Evolutionary conservation across 2,113 vertebrate species (phyloP), one percentile per base, ranked within the genome.

Genomic region (Xiphophorus hellerii): DNA sequence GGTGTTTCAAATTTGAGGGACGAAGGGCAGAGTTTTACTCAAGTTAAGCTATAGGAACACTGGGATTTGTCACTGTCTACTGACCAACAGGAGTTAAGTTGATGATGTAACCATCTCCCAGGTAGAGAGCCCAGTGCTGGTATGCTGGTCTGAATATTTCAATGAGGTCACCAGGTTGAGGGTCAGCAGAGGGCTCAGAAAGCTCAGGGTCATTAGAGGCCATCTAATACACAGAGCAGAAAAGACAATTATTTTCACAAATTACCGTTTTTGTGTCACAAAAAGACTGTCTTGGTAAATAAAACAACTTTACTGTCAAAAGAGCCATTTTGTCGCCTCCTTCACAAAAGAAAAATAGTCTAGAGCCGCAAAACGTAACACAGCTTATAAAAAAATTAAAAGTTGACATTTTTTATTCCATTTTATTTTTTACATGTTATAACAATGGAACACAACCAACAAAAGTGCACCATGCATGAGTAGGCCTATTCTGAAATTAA

Each of bases 101-200:
- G 94, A 98, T 93, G 87, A 98, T 94, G 77, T 97, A 98, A 37
- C 97, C 97, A 0, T 97, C 96, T 73, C 97, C 96, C 84, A 98
- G 63, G 88, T 98, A 98, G 28, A 99, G 93, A 9, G 97, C 96
- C 97, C 97, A 98, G 88, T 98, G 97, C 89, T 97, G 96, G 90
- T 97, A 97, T 61, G 92, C 92, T 10, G 93, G 92, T 74, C 96
- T 92, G 81, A 96, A 95, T 80, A 99, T 96, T 93, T 98, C 97
- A 13, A 98, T 98, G 83, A 98, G 95, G 93, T 99, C 97, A 80
- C 97, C 97, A 0, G 96, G 97, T 77, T 93, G 82, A 28, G 96
- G 96, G 80, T 95, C 87, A 12, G 87, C 89, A 30, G 29, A 30
- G 29, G 29, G 80, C 31, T 84, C 80, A 81, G 89, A 70, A 62